Conservation (phyloP, 2,888 invertebrate species). For the Lobophora halterata region DNA sequence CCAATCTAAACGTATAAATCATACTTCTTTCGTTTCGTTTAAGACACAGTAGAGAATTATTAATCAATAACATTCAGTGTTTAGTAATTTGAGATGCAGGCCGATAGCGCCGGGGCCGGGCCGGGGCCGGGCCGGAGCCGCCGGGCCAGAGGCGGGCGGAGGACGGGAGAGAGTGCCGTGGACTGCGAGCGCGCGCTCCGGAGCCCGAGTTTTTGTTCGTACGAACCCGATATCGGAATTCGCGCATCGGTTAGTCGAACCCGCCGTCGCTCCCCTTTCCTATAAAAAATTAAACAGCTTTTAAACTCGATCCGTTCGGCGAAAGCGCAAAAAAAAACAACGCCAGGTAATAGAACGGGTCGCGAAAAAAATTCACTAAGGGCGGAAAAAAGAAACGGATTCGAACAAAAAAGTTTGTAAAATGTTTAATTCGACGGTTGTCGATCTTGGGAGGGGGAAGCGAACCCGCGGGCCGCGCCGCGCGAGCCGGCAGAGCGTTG, state of each 20-base stretch:
- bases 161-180: too few relatives aligned
- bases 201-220: conserved; percentile 44
- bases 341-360: conserved; percentile 77
- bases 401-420: conserved; percentile 68
- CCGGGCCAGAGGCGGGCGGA: neutral
- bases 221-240: conserved; percentile 74
- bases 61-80: too few relatives aligned
- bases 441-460: conserved; percentile 40
- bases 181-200: too few relatives aligned
- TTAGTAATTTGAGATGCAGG: too few relatives aligned
- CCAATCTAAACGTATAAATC: too few relatives aligned
- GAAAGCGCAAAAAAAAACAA: conserved; percentile 67
- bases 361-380: conserved; percentile 79
- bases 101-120: too few relatives aligned
- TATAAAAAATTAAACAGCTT: conserved; percentile 78
- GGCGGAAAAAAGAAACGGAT: conserved; percentile 80
- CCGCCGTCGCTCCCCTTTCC: conserved; percentile 72
- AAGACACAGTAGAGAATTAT: too few relatives aligned
- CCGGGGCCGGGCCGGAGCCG: too few relatives aligned
- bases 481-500: conserved; percentile 25
- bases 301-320: conserved; percentile 68
- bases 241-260: conserved; percentile 73
- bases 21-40: too few relatives aligned
- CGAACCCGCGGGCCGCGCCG: conserved; percentile 21
- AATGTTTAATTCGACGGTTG: conserved; percentile 69